Percentiles rank a stretch among this genome's conserved stretches.
These are phyloP conservation scores for Auanema freiburgensis DNA, from an alignment of 2,888 invertebrate genomes.

Conservation along the genomic window DNA sequence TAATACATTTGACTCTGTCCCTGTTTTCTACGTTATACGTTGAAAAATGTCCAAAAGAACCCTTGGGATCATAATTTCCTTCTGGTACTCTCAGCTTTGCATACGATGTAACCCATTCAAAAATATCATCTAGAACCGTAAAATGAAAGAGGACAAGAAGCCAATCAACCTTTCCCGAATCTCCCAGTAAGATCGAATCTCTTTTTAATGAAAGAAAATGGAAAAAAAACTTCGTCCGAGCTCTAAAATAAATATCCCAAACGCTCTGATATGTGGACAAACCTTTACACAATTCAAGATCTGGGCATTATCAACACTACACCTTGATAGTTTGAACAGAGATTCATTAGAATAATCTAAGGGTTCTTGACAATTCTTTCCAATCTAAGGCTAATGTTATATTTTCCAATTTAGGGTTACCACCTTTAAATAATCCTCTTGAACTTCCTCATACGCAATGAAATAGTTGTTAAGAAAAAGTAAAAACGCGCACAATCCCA, in stretches of 20 bases:
- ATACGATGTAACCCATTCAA: constrained; percentile 57
- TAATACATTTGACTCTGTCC: constrained; percentile 92
- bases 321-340: too few species aligned
- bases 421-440: too few species aligned
- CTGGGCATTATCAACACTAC: too few species aligned
- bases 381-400: too few species aligned
- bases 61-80: constrained; percentile 78
- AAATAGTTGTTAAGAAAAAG: too few species aligned
- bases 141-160: background rate
- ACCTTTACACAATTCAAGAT: too few species aligned
- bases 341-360: too few species aligned
- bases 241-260: background rate
- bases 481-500: too few species aligned
- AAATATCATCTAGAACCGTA: constrained; percentile 13
- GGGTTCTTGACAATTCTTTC: too few species aligned
- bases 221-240: constrained; percentile 52
- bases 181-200: constrained; percentile 45
- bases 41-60: constrained; percentile 93
- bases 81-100: constrained; percentile 50
- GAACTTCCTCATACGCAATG: too few species aligned
- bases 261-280: too few species aligned
- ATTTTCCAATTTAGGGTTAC: too few species aligned
- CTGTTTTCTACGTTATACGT: constrained; percentile 96
- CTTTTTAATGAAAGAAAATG: constrained; percentile 49
- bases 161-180: background rate